Evolutionary conservation across 2,113 vertebrate species (phyloP).

Genomic region (Mormyrus lacerda): DNA sequence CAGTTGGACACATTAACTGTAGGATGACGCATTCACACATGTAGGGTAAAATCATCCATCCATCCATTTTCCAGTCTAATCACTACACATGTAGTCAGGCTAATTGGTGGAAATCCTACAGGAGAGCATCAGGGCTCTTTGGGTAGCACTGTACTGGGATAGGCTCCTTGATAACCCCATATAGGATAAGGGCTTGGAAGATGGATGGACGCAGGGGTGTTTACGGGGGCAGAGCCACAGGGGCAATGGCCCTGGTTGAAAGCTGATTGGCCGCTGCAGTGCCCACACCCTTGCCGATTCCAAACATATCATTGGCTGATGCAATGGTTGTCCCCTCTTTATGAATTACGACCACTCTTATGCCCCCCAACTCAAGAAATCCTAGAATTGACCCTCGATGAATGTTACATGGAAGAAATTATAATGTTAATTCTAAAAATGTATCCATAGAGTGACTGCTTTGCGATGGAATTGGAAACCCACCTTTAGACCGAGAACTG

Average conservation of each 20-base stretch:
- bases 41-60: neutral
- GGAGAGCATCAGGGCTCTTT: too few relatives aligned
- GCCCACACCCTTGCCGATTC: neutral
- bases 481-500: neutral
- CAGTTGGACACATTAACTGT: neutral
- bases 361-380: neutral
- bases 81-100: neutral
- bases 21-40: neutral
- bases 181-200: neutral
- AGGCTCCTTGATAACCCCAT: neutral
- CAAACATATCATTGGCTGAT: neutral
- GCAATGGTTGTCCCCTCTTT: neutral
- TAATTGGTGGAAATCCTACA: neutral
- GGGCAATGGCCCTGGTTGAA: neutral
- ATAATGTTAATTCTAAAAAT: neutral
- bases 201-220: neutral
- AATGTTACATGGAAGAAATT: neutral
- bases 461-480: neutral
- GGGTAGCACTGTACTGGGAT: too few relatives aligned
- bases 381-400: neutral
- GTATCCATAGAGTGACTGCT: neutral
- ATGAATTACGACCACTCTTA: neutral
- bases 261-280: neutral
- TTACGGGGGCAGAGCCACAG: neutral
- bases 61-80: neutral